A percentile compares a stretch with the other conserved stretches of the same genome.
These are phyloP conservation scores for Enteromius mattozi DNA, from an alignment of 2,797 vertebrate genomes.

Conservation along the genomic window DNA sequence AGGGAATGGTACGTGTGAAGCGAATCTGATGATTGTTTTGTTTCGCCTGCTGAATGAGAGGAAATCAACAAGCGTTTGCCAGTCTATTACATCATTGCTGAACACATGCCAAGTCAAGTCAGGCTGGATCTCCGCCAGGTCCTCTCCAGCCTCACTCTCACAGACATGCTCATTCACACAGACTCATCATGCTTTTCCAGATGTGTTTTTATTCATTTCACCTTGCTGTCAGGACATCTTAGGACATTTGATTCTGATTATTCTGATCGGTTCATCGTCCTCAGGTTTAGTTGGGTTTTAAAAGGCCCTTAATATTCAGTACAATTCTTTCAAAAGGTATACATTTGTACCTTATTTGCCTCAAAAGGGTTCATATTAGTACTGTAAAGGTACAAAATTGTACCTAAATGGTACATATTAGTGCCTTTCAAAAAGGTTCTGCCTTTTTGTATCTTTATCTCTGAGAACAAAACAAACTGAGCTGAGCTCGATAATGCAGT, in stretches of 20 bases:
- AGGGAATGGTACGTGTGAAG: conserved; percentile 56
- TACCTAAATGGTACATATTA: not conserved
- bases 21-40: conserved; percentile 68
- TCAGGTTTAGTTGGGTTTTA: not conserved
- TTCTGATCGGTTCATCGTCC: no score
- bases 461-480: not conserved
- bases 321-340: not conserved
- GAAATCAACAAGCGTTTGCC: conserved; percentile 32
- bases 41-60: conserved; percentile 75
- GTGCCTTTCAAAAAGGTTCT: not conserved
- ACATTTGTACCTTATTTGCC: not conserved
- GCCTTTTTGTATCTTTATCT: no score
- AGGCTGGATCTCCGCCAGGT: conserved; percentile 65
- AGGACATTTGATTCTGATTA: not conserved
- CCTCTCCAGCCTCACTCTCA: conserved; percentile 8
- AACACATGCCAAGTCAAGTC: conserved; percentile 67
- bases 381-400: not conserved
- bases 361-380: no score
- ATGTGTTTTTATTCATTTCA: conserved; percentile 42
- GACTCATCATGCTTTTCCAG: not conserved
- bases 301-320: not conserved
- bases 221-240: not conserved
- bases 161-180: not conserved
- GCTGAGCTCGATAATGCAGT: not conserved
- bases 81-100: conserved; percentile 74